Conservation (phyloP, 2,888 invertebrate genomes). For the Drosophila multiciliata region DNA sequence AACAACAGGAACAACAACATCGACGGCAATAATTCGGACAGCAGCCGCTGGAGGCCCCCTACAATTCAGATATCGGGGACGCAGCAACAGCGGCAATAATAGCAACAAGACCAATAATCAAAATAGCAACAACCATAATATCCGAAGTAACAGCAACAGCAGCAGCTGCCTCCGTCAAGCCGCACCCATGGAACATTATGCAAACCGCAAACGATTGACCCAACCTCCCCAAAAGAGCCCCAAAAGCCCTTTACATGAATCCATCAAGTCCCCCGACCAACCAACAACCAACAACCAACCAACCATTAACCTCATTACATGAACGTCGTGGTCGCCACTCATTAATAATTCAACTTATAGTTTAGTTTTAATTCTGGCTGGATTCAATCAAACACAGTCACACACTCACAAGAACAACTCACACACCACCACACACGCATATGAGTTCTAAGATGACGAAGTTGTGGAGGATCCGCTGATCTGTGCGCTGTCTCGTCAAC, state of each 20-base stretch:
- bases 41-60: conserved; percentile 21
- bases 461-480: conserved; percentile 51
- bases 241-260: conserved; percentile 17
- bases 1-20: conserved; percentile 48
- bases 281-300: conserved; percentile 7
- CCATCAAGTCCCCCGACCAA: background rate
- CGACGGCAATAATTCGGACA: conserved; percentile 15
- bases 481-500: conserved; percentile 51
- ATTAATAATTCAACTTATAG: conserved; percentile 37
- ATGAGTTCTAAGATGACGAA: conserved; percentile 68
- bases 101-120: conserved; percentile 21
- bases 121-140: conserved; percentile 29
- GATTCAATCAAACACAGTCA: conserved; percentile 27
- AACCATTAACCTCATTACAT: conserved; percentile 14
- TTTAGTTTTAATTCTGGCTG: conserved; percentile 43
- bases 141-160: conserved; percentile 18
- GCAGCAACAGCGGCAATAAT: conserved; percentile 32
- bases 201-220: conserved; percentile 41
- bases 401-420: background rate
- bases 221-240: conserved; percentile 22
- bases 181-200: conserved; percentile 51
- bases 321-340: conserved; percentile 20
- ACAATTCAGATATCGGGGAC: conserved; percentile 33
- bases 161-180: conserved; percentile 44
- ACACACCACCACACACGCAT: background rate